Evolutionary conservation across 2,888 invertebrate species (phyloP), one percentile per base, ranked within the genome.

Genomic region (Ophion ellenae): DNA sequence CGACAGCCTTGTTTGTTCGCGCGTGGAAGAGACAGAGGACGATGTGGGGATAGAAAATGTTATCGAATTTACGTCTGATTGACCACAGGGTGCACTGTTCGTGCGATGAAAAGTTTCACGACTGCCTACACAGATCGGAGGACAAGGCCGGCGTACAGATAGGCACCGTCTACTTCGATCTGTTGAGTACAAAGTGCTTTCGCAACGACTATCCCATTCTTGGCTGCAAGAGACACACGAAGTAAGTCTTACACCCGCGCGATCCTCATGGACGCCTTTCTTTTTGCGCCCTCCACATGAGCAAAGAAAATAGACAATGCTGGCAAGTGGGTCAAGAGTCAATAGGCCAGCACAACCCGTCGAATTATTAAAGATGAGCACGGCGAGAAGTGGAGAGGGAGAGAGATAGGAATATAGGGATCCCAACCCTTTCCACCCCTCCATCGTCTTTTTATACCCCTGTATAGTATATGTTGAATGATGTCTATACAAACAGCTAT

Each of bases 101-200:
- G 75, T 95, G 95, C 90, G 95, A 95, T 90, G 94, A 95, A 81
- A 92, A 92, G 90, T 95, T 96, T 91, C 93, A 94, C 81, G 90
- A 94, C 67, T 96, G 95, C 90, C 94, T 96, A 83, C 93, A 94
- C 81, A 88, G 85, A 64, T 90, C 92, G 53, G 82, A 87, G 70
- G 93, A 93, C 86, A 79, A 82, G 45, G 90, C 87, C 59, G 90
- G 91, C 53, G 82, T 87, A 17, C 89, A 92, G 87, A 91, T 95
- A 70, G 94, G 94, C 67, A 92, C 94, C 79, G 91, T 95, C 47
- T 96, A 95, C 93, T 95, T 95, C 93, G 95, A 94, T 90, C 90
- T 95, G 71, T 91, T 95, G 45, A 94, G 95, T 32, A 96, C 96
- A 0, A 92, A 96, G 90, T 97, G 96, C 93, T 96, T 94, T 91